Conservation (phyloP, 1,140 invertebrate species). For the Agrilus planipennis region DNA sequence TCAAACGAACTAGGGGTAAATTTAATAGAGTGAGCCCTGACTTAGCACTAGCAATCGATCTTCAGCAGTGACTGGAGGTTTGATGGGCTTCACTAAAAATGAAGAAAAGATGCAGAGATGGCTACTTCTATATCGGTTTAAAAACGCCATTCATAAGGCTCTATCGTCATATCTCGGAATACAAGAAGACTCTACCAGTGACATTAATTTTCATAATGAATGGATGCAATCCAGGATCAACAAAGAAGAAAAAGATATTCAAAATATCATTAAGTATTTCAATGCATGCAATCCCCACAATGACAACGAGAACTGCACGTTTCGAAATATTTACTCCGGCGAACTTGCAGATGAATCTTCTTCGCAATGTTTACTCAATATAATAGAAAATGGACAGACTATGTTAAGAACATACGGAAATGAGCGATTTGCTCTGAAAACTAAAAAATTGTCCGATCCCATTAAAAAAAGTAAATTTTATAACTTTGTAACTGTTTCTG, state of each 20-base stretch:
- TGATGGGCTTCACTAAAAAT: constrained; percentile 22
- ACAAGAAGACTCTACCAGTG: constrained; percentile 16
- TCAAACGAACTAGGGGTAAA: constrained; percentile 16
- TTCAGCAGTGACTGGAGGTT: constrained; percentile 21
- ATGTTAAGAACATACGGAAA: constrained; percentile 11
- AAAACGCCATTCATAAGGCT: constrained; percentile 10
- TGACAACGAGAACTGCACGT: constrained; percentile 8
- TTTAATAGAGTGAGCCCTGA: constrained; percentile 16
- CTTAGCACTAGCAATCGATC: constrained; percentile 15
- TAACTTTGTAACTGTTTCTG: constrained; percentile 11
- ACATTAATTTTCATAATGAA: constrained; percentile 24
- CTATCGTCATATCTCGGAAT: constrained; percentile 12
- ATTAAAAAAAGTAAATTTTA: constrained; percentile 12
- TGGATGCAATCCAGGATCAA: constrained; percentile 21
- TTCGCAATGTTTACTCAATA: constrained; percentile 15
- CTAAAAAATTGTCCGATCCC: constrained; percentile 14
- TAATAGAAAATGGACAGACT: constrained; percentile 1
- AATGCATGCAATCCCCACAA: constrained; percentile 13
- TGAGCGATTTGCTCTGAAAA: constrained; percentile 14
- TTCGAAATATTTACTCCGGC: constrained; percentile 15
- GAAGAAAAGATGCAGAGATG: constrained; percentile 15
- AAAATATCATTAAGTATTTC: constrained; percentile 16
- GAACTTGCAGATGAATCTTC: constrained; percentile 18
- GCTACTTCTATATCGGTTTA: constrained; percentile 19
- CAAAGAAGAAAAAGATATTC: constrained; percentile 18